phyloP scores from a whole-genome alignment of 2,888 invertebrate genomes.

The Hesperia comma region DNA sequence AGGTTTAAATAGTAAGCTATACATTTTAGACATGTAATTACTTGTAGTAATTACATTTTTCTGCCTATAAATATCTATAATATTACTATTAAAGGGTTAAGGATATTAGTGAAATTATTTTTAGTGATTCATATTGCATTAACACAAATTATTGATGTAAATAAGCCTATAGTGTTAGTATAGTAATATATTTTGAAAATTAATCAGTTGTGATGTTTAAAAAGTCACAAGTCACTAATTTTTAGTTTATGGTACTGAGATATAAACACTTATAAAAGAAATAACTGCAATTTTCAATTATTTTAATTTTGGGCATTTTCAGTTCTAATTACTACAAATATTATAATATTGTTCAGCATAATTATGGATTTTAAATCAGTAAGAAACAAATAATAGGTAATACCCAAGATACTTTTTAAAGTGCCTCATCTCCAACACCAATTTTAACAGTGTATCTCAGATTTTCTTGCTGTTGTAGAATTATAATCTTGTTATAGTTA shows the following conservation, averaged over 20 bases:
- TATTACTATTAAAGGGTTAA: not conserved
- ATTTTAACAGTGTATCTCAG: not conserved
- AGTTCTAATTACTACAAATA: too few species aligned
- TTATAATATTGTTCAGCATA: too few species aligned
- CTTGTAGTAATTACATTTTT: conserved; percentile 6
- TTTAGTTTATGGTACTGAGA: too few species aligned
- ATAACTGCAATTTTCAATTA: too few species aligned
- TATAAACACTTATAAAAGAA: too few species aligned
- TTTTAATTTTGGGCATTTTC: too few species aligned
- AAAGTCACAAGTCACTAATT: not conserved
- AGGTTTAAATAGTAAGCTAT: conserved; percentile 9
- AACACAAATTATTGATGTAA: conserved; percentile 14
- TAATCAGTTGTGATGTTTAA: not conserved
- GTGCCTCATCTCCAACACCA: not conserved
- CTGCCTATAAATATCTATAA: conserved; percentile 6
- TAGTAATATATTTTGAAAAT: conserved; percentile 16
- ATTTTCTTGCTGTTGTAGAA: too few species aligned
- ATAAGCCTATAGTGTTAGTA: conserved; percentile 9
- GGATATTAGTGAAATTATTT: conserved; percentile 1
- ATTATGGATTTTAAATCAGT: too few species aligned
- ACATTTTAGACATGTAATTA: conserved; percentile 15
- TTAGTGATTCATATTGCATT: conserved; percentile 1
- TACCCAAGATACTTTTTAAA: not conserved
- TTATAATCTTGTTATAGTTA: too few species aligned
- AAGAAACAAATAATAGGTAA: too few species aligned